Conservation (phyloP, 2,888 invertebrate genomes). For the Ferrisia virgata region DNA sequence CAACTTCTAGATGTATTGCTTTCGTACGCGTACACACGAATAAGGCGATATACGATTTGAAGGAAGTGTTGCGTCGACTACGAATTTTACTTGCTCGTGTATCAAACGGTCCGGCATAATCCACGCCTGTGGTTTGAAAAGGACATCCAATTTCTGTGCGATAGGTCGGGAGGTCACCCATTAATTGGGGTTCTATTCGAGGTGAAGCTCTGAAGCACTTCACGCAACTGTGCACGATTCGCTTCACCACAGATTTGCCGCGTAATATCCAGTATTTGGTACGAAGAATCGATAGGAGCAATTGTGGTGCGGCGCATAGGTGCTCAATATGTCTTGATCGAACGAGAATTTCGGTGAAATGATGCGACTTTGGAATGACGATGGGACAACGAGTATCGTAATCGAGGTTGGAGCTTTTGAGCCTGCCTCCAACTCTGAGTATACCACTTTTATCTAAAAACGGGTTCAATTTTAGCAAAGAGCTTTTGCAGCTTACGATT, state of each 20-base stretch:
- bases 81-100: not conserved
- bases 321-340: not conserved
- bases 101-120: not conserved
- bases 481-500: not conserved
- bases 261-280: not conserved
- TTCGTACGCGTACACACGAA: not conserved
- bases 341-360: not conserved
- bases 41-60: not conserved
- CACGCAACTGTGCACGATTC: not conserved
- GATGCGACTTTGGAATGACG: not conserved
- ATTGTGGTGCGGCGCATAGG: not conserved
- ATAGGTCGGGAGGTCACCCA: not conserved
- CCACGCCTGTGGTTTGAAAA: not conserved
- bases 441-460: not conserved
- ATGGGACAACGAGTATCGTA: constrained; percentile 19
- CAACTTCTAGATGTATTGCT: not conserved
- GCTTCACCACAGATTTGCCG: not conserved
- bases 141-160: not conserved
- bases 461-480: not conserved
- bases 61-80: not conserved
- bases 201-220: not conserved
- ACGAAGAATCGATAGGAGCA: not conserved
- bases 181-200: not conserved
- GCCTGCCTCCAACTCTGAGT: constrained; percentile 24
- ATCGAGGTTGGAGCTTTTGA: not conserved